A percentile compares a stretch with the other conserved stretches of the same genome.
Evolutionary conservation across 2,113 vertebrate genomes (phyloP).

Genomic region (Poicephalus meyeri): DNA sequence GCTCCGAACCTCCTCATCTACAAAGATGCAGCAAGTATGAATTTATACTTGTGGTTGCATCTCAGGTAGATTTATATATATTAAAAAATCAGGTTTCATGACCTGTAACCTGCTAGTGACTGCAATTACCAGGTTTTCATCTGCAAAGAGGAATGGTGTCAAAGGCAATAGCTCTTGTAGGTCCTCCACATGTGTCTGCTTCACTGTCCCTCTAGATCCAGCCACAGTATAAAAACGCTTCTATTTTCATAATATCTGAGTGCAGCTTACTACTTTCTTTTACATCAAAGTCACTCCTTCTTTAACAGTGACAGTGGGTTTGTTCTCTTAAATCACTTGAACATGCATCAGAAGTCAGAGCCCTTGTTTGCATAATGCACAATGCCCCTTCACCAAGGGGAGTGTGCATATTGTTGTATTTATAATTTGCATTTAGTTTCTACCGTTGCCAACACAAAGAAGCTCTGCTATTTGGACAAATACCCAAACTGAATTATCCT

Average conservation of each 20-base stretch:
- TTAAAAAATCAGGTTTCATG: neutral
- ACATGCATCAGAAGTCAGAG: neutral
- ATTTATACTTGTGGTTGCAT: neutral
- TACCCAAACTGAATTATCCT: neutral
- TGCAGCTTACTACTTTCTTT: neutral
- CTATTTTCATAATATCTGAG: neutral
- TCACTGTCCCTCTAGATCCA: neutral
- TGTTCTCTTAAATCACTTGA: neutral
- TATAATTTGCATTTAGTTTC: neutral
- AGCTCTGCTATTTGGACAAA: too few species aligned
- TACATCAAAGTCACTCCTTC: neutral
- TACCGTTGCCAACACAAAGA: neutral
- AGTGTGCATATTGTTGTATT: fast-evolving
- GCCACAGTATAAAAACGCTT: neutral
- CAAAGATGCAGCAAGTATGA: neutral
- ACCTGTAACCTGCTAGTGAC: neutral
- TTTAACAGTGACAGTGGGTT: neutral
- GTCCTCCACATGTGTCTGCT: neutral
- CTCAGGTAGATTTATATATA: neutral
- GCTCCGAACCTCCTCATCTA: neutral
- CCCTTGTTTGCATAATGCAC: neutral
- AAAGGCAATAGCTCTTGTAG: neutral
- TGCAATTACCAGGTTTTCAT: neutral
- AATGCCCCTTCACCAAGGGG: neutral
- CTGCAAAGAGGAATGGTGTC: neutral